These are phyloP conservation scores for Himalopsyche kuldschensis DNA, from an alignment of 2,888 invertebrate genomes.

Conservation along the genomic window DNA sequence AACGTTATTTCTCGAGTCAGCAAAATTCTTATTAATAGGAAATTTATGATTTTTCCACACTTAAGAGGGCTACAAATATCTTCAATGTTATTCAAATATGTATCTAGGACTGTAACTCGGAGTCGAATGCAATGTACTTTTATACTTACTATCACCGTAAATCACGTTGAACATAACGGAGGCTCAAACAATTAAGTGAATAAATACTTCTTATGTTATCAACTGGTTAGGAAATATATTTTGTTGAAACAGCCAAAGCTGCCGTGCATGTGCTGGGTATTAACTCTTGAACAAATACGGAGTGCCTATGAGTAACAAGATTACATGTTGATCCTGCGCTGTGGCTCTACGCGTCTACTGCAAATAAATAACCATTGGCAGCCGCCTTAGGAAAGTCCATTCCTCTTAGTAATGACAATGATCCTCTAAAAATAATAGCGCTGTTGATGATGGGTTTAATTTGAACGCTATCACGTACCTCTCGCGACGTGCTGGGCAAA, in stretches of 20 bases:
- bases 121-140: too few relatives aligned
- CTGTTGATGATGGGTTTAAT: slow-evolving; percentile 16
- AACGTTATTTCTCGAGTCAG: too few relatives aligned
- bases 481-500: slow-evolving; percentile 1
- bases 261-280: background rate
- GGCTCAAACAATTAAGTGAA: background rate
- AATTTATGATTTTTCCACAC: too few relatives aligned
- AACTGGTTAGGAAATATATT: background rate
- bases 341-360: background rate
- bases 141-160: too few relatives aligned
- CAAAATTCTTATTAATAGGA: too few relatives aligned
- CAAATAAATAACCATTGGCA: slow-evolving; percentile 7
- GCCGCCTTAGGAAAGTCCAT: background rate
- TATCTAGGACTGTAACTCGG: too few relatives aligned
- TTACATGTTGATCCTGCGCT: background rate
- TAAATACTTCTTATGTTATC: background rate
- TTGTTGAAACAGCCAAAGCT: background rate
- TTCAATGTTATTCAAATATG: too few relatives aligned
- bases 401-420: slow-evolving; percentile 7
- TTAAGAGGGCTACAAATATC: too few relatives aligned
- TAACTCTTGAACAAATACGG: background rate
- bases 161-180: background rate
- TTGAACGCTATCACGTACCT: slow-evolving; percentile 14
- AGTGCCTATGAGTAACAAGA: background rate
- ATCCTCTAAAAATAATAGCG: slow-evolving; percentile 15